Evolutionary conservation across 2,888 invertebrate species (phyloP), one percentile per base, ranked within the genome.

Genomic region (Willowsia nigromaculata): DNA sequence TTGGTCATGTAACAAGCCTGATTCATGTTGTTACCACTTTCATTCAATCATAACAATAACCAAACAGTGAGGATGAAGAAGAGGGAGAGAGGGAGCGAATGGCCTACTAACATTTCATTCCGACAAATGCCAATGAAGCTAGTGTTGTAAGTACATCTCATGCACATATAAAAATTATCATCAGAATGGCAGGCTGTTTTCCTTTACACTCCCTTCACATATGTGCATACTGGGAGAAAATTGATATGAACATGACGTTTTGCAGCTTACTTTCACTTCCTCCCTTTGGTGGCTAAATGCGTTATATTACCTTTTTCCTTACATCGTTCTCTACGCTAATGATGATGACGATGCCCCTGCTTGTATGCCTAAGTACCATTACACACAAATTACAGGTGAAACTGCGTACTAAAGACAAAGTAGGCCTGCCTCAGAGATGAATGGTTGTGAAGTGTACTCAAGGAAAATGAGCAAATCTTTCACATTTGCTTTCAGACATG

Each of bases 81-180:
- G 43, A 13, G 71, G 18, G 25, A 40, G 47, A 74, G n/a, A 47
- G 47, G 15, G 27, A 71, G 76, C 18, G 89, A 89, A 89, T 89
- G 89, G 89, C 89, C 89, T 89, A 89, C 89, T 89, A 89, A 89
- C 89, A 89, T 89, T 89, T 89, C 85, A 81, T 89, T 84, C 53
- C 22, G 18, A 56, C 11, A 89, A 89, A 89, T 89, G 89, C 89
- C 89, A 89, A 82, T 87, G 87, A 56, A 87, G 47, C 25, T 50
- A 30, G 56, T 76, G 85, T 56, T n/a, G 50, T 50, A 43, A 76
- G 71, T 33, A 25, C 65, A 47, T 74, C 50, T 27, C 47, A 22
- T 56, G 25, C 30, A 50, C 47, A 13, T n/a, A n/a, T n/a, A 18
- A 18, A 18, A 47, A 74, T 74, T 71, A 71, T 71, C 53, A 47